Evolutionary conservation across 2,888 invertebrate genomes (phyloP), one percentile per base, ranked within the genome.

Genomic region (Carcina quercana): DNA sequence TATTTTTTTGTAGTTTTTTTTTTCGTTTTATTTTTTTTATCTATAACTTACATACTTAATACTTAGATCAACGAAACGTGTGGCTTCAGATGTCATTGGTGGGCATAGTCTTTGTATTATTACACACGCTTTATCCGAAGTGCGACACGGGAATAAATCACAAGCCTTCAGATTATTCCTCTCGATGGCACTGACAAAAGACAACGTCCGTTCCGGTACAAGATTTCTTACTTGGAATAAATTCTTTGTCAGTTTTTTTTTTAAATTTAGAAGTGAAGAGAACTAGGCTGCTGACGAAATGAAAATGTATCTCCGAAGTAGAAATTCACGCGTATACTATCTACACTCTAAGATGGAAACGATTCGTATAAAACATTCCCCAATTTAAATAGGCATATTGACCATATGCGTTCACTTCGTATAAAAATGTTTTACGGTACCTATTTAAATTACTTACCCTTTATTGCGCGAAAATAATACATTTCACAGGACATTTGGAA

Each of bases 1-100:
- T 64, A 17, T 56, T 59, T 53, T 59, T 61, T 65, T 70, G 61
- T 61, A 25, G n/a, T 58, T 54, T 59, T 53, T 58, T 55, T 68
- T 63, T 52, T 51, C 45, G 52, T 66, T 67, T 68, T 63, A 61
- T 69, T 69, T 60, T 60, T 61, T 65, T 79, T 75, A 73, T 65
- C 74, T 80, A 73, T 61, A 75, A 73, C 80, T 82, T 79, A 80
- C 67, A 67, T 74, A 73, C 60, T 74, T 80, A 82, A 82, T 80
- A 80, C 82, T 80, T 79, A 82, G 62, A 70, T 68, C 68, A 65
- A 75, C 60, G 66, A 73, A 68, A 78, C 79, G 76, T 74, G 80
- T 79, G 78, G 74, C 71, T 69, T 73, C 67, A 61, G 75, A 66
- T 78, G 78, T 73, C 65, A 72, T 80, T 79, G 82, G 82, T 80